Evolutionary conservation across 2,888 invertebrate species (phyloP).

Genomic region (Anagyrus pseudococci): DNA sequence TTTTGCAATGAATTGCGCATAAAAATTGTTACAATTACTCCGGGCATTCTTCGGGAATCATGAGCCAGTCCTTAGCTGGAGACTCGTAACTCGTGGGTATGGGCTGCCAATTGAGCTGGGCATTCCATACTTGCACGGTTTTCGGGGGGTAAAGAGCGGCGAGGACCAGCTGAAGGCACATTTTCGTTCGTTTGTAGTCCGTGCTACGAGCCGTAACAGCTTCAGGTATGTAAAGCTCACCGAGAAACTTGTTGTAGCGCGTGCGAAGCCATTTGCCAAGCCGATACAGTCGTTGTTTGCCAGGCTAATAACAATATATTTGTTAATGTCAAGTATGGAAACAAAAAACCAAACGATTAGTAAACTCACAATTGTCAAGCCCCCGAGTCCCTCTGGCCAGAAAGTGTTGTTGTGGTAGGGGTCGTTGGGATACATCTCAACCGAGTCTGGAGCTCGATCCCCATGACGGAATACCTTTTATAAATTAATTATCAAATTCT

Average conservation of each 20-base stretch:
- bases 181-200: conserved; percentile 75
- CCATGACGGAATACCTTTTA: conserved; percentile 46
- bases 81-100: conserved; percentile 54
- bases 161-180: conserved; percentile 73
- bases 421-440: conserved; percentile 42
- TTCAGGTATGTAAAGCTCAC: conserved; percentile 60
- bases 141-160: conserved; percentile 73
- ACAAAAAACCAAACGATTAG: background rate
- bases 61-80: conserved; percentile 38
- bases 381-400: conserved; percentile 42
- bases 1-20: too few species aligned
- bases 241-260: conserved; percentile 64
- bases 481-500: too few species aligned
- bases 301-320: conserved; percentile 59
- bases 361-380: conserved; percentile 43
- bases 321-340: background rate
- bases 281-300: conserved; percentile 64
- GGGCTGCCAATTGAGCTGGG: conserved; percentile 71
- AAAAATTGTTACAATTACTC: conserved; percentile 41
- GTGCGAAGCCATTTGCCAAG: conserved; percentile 64
- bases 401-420: conserved; percentile 37
- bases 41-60: conserved; percentile 43
- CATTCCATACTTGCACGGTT: conserved; percentile 65
- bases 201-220: conserved; percentile 66
- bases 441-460: conserved; percentile 40